Evolutionary conservation across 2,113 vertebrate species (phyloP), one percentile per base, ranked within the genome.

Genomic region (Protobothrops mucrosquamatus): DNA sequence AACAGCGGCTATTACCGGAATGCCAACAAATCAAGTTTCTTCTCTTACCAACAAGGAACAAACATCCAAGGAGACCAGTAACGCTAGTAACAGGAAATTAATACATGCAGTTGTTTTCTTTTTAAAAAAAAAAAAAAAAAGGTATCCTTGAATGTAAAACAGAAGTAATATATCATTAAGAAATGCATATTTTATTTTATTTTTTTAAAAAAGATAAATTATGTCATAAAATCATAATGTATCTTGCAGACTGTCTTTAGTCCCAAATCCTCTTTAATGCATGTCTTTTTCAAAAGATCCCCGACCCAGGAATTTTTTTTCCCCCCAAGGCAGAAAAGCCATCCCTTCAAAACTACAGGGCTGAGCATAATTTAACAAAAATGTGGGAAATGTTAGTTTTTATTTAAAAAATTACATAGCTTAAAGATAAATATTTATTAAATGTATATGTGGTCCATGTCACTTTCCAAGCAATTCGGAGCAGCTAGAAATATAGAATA

Each of bases 31-130:
- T 52, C 20, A 52, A 59, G 55, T 10, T 22, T 81, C 74, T 90
- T 86, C 74, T 11, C 20, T 43, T 24, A 8, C 69, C 34, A 51
- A 59, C 54, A 55, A 39, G 57, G 92, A 59, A 89, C 92, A 90
- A 89, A 51, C 20, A 46, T 85, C 88, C 54, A 59, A 93, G 48
- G 88, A 59, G 88, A 51, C 88, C 55, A 34, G 54, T 39, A 90
- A 93, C 74, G 88, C 8, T 86, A 86, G 88, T 81, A 93, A 54
- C 55, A 61, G 69, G 55, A 22, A 85, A 86, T 89, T 61, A 93
- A 39, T 61, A 34, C 34, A 93, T 43, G 92, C 22, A 26, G 20
- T 86, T 89, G 43, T 39, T 18, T 6, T 20, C 18, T 18, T 34
- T 69, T 29, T 0, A 34, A 55, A 52, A 52, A 54, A 55, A 34